Conservation (phyloP, 2,888 invertebrate genomes). For the Micropterix aruncella region DNA sequence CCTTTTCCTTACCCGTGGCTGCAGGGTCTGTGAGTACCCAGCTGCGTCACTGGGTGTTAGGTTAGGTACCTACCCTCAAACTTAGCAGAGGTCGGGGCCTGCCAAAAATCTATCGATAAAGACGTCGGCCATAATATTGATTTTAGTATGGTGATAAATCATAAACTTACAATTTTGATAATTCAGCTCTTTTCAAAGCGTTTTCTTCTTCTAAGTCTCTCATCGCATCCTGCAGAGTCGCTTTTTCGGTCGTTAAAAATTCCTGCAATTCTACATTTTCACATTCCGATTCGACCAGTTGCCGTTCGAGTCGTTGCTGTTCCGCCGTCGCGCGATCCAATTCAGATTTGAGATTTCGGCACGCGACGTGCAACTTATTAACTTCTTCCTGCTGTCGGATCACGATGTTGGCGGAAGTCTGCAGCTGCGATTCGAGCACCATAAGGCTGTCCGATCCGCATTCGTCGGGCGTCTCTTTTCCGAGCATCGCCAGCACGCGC, state of each 20-base stretch:
- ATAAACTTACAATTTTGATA: background rate
- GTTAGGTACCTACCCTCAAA: too few species aligned
- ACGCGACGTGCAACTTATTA: constrained; percentile 51
- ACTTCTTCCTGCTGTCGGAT: constrained; percentile 65
- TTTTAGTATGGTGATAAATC: constrained; percentile 2
- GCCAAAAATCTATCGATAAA: too few species aligned
- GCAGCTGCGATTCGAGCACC: constrained; percentile 61
- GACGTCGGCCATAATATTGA: too few species aligned
- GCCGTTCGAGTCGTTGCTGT: constrained; percentile 53
- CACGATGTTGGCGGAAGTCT: constrained; percentile 60
- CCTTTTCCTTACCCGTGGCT: too few species aligned
- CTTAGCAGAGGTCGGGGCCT: too few species aligned
- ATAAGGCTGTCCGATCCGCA: constrained; percentile 32
- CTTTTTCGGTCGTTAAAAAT: constrained; percentile 76
- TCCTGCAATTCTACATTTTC: constrained; percentile 78
- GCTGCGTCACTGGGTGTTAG: too few species aligned
- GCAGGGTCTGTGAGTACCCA: too few species aligned
- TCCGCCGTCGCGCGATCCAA: constrained; percentile 51
- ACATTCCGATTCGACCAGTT: constrained; percentile 63
- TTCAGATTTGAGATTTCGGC: constrained; percentile 59
- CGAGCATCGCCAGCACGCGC: constrained; percentile 48
- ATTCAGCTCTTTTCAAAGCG: background rate
- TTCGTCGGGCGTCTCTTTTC: constrained; percentile 25
- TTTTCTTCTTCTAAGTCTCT: constrained; percentile 60
- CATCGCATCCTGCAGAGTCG: constrained; percentile 63